A percentile compares a stretch with the other conserved stretches of the same genome.
phyloP scores from a whole-genome alignment of 2,888 invertebrate species.

The Lasioglossum pauxillum region DNA sequence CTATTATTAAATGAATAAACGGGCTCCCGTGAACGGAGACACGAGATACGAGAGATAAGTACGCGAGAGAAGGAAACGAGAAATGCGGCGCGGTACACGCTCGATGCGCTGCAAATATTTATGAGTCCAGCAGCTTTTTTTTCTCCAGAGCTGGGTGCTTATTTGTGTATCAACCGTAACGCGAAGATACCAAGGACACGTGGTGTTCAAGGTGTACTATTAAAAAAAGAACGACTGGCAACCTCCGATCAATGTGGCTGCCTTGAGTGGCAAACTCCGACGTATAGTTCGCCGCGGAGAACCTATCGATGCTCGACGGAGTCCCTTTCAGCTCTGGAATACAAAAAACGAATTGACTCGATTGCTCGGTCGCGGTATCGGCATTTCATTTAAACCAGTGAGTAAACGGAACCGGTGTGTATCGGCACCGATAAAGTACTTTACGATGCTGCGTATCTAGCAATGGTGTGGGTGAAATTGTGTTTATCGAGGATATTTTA shows the following conservation, averaged over 20 bases:
- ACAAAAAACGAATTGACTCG: neutral
- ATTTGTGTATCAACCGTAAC: conserved; percentile 41
- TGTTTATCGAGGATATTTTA: too few species aligned
- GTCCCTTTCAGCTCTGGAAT: neutral
- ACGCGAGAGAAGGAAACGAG: neutral
- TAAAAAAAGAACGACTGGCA: conserved; percentile 37
- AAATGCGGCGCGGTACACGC: conserved; percentile 8
- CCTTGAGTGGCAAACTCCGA: conserved; percentile 7
- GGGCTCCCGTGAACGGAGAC: neutral
- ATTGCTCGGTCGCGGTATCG: neutral
- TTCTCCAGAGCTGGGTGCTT: conserved; percentile 42
- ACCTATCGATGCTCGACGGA: neutral
- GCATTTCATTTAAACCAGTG: neutral
- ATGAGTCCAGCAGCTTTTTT: conserved; percentile 41
- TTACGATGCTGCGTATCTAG: too few species aligned
- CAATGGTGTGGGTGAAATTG: too few species aligned
- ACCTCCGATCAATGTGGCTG: conserved; percentile 31
- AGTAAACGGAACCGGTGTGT: neutral
- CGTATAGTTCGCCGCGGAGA: neutral
- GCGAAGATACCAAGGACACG: conserved; percentile 20
- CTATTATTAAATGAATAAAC: conserved; percentile 49
- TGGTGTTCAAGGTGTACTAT: conserved; percentile 36
- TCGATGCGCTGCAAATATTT: conserved; percentile 62
- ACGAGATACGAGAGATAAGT: neutral
- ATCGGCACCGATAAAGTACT: neutral